Evolutionary conservation across 2,113 vertebrate genomes (phyloP), one percentile per base, ranked within the genome.

Genomic region (Psephotus haematonotus): DNA sequence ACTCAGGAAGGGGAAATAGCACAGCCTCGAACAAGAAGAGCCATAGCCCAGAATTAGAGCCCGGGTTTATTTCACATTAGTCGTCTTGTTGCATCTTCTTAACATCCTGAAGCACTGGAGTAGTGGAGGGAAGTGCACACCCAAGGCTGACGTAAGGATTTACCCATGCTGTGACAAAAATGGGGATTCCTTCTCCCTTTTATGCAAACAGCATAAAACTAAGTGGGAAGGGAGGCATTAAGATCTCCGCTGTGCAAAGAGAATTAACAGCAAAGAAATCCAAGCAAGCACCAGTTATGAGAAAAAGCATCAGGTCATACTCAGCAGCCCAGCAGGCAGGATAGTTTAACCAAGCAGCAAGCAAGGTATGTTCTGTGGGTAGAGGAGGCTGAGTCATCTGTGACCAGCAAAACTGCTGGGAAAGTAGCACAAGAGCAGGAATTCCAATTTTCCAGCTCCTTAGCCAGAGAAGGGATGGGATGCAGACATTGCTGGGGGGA

Each of bases 11-110:
- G 67, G 57, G 50, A 82, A 82, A 47, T 1, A 60, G 35, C 28
- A 18, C 1, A 22, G 69, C 35, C 69, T 10, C 0, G 0, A 70
- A 82, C 31, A 59, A 87, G 75, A 39, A 47, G n/a, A 75, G 37
- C 28, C 13, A 19, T 8, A 20, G 75, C 55, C 25, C 55, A 41
- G 62, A 62, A 44, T 9, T 52, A 37, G n/a, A 86, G 47, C 37
- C 55, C 3, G 24, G 46, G 25, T 70, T 93, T 62, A 43, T 60
- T 74, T 93, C 57, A 43, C 20, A 18, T 70, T 20, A 52, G 15
- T 70, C 16, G 24, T 78, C 15, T 65, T 29, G 13, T 8, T 64
- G 33, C 19, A 31, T 29, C 44, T 65, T 47, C n/a, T 70, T 52
- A 50, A 79, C 55, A 31, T 82, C 67, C 71, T 74, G 75, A 74